Evolutionary conservation across 2,888 invertebrate genomes (phyloP).

Genomic region (Ectemnius cavifrons): DNA sequence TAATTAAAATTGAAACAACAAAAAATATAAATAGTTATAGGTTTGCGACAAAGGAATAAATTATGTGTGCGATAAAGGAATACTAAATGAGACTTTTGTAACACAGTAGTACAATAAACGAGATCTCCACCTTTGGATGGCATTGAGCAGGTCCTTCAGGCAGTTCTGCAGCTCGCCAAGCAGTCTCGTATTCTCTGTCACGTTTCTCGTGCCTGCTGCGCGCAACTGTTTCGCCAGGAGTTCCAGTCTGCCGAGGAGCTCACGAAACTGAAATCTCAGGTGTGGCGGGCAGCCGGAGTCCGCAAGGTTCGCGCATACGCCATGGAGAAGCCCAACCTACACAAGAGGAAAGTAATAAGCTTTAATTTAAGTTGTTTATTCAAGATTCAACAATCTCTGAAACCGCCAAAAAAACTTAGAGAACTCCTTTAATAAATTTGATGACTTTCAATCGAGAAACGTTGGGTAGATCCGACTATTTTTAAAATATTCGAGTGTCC

Average conservation of each 20-base stretch:
- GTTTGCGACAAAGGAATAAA: no score
- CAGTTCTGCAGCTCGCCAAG: slow-evolving; percentile 87
- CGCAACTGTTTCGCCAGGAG: slow-evolving; percentile 84
- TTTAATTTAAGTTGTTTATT: no score
- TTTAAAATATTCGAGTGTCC: slow-evolving; percentile 74
- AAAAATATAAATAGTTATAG: no score
- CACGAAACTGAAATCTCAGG: slow-evolving; percentile 92
- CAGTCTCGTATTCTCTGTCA: slow-evolving; percentile 84
- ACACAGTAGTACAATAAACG: no score
- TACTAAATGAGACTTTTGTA: no score
- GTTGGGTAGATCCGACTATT: not conserved
- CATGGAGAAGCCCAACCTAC: slow-evolving; percentile 82
- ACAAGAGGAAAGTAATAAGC: no score
- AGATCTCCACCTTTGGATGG: slow-evolving; percentile 82
- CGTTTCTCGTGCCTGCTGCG: slow-evolving; percentile 85
- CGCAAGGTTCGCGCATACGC: slow-evolving; percentile 90
- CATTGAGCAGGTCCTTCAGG: slow-evolving; percentile 86
- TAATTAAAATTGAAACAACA: no score
- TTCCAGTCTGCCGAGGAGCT: slow-evolving; percentile 85
- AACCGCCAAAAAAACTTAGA: no score
- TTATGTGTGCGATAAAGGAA: no score
- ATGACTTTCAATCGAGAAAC: not conserved
- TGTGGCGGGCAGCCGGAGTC: slow-evolving; percentile 91
- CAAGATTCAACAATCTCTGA: no score
- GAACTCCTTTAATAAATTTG: not conserved